These are phyloP conservation scores for Melanotaenia boesemani DNA, from an alignment of 2,797 vertebrate species.

Conservation along the genomic window DNA sequence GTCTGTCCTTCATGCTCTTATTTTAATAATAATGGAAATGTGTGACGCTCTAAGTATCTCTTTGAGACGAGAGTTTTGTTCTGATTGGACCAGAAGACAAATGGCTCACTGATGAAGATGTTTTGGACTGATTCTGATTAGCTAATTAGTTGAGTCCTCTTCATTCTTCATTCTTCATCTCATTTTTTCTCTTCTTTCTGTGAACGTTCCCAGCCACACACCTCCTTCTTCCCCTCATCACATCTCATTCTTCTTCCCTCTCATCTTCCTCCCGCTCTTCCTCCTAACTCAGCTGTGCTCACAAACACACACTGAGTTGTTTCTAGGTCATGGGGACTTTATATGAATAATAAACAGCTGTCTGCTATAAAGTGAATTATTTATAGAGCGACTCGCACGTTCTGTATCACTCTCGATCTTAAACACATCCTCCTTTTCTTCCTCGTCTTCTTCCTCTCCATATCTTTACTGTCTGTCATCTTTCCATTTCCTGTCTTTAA, in stretches of 20 bases:
- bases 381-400: conserved; percentile 65
- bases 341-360: conserved; percentile 85
- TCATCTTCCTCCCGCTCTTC: not conserved
- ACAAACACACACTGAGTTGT: conserved; percentile 40
- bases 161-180: conserved; percentile 15
- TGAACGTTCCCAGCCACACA: not conserved
- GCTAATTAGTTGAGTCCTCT: conserved; percentile 25
- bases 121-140: conserved; percentile 24
- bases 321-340: conserved; percentile 80
- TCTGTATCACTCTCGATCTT: conserved; percentile 19
- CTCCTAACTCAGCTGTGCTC: conserved; percentile 8
- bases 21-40: not conserved
- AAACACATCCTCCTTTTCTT: conserved; percentile 7
- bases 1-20: conserved; percentile 9
- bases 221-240: not conserved
- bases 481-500: conserved; percentile 25
- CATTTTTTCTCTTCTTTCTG: not conserved
- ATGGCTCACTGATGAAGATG: not conserved
- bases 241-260: not conserved
- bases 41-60: not conserved
- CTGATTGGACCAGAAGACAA: conserved; percentile 21
- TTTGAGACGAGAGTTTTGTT: not conserved
- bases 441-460: not conserved
- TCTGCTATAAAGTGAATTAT: conserved; percentile 79
- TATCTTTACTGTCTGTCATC: conserved; percentile 24